Evolutionary conservation across 2,113 vertebrate species (phyloP), one percentile per base, ranked within the genome.

Genomic region (Pagrus major): DNA sequence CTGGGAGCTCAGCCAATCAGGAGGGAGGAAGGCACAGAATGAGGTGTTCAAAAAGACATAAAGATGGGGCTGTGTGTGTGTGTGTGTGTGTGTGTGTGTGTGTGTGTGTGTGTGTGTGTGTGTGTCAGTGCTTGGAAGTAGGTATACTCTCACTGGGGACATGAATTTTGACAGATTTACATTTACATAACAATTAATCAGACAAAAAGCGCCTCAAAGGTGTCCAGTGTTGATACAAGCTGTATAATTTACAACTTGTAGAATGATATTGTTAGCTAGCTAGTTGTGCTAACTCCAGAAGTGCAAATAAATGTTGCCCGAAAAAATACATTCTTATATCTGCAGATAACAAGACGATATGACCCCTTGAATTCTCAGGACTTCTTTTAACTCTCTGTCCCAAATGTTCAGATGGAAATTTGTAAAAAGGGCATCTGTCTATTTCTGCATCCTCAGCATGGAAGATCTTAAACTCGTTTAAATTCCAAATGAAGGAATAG

Each of bases 1-100:
- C 16, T 37, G 81, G 84, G 81, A 88, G 49, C 54, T 68, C 11
- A 76, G 71, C 71, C 83, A 84, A 83, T 85, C 79, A 85, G 71
- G 51, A 68, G 21, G 1, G 16, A 29, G 27, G 18, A 56, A 65
- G 58, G 41, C 61, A 59, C 31, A 20, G 44, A 51, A 58, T 54
- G 67, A 88, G 66, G 71, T 47, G 25, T 41, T 81, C 33, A 70
- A 29, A 63, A 69, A 51, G 27, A 65, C 44, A 69, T 7, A 49
- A 77, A 73, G 49, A 59, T 76, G 59, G 59, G 12, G 2, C 8
- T 44, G 64, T 64, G 33, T 65, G n/a, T n/a, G n/a, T n/a, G n/a
- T n/a, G n/a, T n/a, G 54, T 63, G 61, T 29, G 59, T 35, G 35
- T 9, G 20, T 44, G 60, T 59, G 80, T 20, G 58, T 49, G 75